Base-by-base conservation (phyloP, 2,113 vertebrate species). In the Sialia sialis region DNA sequence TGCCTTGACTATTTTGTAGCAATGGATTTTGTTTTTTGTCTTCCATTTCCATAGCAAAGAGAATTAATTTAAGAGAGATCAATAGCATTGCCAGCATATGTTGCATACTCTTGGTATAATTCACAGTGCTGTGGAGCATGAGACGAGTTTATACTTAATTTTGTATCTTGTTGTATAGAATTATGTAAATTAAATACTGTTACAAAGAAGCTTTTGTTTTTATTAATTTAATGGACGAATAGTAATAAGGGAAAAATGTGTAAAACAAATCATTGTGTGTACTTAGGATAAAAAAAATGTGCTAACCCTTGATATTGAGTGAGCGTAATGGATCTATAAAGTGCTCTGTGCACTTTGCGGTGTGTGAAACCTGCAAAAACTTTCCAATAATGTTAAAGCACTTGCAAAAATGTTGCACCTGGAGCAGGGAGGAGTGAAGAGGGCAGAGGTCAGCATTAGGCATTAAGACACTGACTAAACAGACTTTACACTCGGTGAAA, bases 321-420 rank as follows among this genome's bases (percentile, higher is more conserved):
- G 22, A 38, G 62, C 3, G 14, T 38, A 32, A 39, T n/a, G 63
- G 72, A 54, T 30, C 39, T 26, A 36, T 85, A 55, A 67, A 84
- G 68, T 2, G 16, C 52, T 67, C 34, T 36, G 26, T 49, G 78
- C 92, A 87, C 73, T 94, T 89, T 94, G 79, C 83, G 46, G 84
- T 0, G 3, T 66, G 82, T 90, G 92, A 95, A 95, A 96, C 88
- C 87, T 96, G 94, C 73, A 74, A 63, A 66, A 75, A 70, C 76
- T 64, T 88, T 80, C 82, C 77, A 76, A 8, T 83, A 89, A 95
- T 58, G 79, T 56, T 51, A 41, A 89, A 94, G 94, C 84, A 89
- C 77, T 95, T 64, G 94, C 96, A 94, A 93, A 98, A 97, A 95
- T 96, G 96, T 95, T 98, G 98, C 98, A 98, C 98, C 98, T 99